Base-by-base conservation (phyloP, 2,888 invertebrate species). In the Marasmarcha lunaedactyla region DNA sequence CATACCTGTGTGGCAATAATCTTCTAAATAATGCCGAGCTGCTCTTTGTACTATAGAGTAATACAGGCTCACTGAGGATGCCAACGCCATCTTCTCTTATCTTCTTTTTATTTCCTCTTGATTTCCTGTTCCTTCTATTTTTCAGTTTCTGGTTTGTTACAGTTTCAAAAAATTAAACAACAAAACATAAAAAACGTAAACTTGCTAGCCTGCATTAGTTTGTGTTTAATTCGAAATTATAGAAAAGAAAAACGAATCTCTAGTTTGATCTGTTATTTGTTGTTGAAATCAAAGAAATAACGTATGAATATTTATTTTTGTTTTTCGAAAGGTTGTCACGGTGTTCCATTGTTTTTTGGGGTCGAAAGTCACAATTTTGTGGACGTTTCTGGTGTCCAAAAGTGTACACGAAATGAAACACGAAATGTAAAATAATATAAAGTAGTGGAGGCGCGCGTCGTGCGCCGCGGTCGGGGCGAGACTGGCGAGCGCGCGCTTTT, bases 21-120 rank as follows among this genome's bases (percentile, higher is more conserved):
- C 88, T 84, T 88, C 88, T 57, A 88, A 69, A 61, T 88, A 88
- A 67, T 88, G 87, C 65, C 87, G 84, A 54, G 88, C 88, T 49
- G 88, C 87, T 55, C 88, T 85, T 76, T 88, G 88, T 74, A 88
- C 88, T 71, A 88, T 87, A 55, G 88, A 88, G 77, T 88, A 88
- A 74, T 88, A 88, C 57, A 88, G 74, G 78, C 88, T 88, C 72
- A 88, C 88, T 73, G 88, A 88, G 68, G 87, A 87, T 62, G 88
- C 87, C 51, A 87, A 83, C 69, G 84, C 84, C 84, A 84, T 84
- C 57, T 71, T 81, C 64, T 70, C 50, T 60, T 62, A 50, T 65
- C 52, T 62, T 58, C 64, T 65, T 41, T 54, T 45, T 55, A 55
- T 50, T 52, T 58, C 51, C 52, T 51, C 45, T 42, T 36, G 26